Evolutionary conservation across 2,888 invertebrate species (phyloP), one percentile per base, ranked within the genome.

Genomic region (Cephonodes hylas): DNA sequence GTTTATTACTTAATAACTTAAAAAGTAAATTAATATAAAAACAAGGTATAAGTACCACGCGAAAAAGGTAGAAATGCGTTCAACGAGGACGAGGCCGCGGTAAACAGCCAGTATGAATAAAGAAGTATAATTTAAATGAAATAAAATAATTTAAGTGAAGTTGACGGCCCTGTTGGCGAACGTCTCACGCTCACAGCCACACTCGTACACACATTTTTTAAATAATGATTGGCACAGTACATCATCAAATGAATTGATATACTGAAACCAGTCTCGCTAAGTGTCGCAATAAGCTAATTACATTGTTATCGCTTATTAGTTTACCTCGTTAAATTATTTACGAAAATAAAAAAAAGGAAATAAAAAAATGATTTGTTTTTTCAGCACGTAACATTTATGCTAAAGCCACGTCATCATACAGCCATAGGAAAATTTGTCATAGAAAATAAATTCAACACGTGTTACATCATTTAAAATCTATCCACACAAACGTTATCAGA

Each of bases 151-250:
- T 31, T 31, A 31, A 18, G 31, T 31, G 18, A 31, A 18, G 64
- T 34, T 67, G 82, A 2, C 75, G 70, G 66, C 85, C 84, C 84
- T 84, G 66, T 65, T 70, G 18, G 73, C 60, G 72, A 67, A 60
- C 70, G 66, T 58, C 42, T 23, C 66, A 72, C 77, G 62, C 74
- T 71, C 77, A 73, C 83, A 67, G 63, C 34, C 64, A 63, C 64
- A 75, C 23, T 63, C 66, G 72, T 74, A 79, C 77, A 79, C 74
- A 82, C 70, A 74, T 69, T 73, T 79, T 87, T 84, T 85, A 85
- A 85, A 86, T 85, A 84, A 86, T 84, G 84, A 85, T 83, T 83
- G 81, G 75, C 77, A 73, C 72, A 81, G 82, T 75, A 79, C 64
- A 76, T 45, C 63, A 22, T 25, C 64, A 63, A 23, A 61, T 31